Base-by-base conservation (phyloP, 2,888 invertebrate species). In the Tipula unca region DNA sequence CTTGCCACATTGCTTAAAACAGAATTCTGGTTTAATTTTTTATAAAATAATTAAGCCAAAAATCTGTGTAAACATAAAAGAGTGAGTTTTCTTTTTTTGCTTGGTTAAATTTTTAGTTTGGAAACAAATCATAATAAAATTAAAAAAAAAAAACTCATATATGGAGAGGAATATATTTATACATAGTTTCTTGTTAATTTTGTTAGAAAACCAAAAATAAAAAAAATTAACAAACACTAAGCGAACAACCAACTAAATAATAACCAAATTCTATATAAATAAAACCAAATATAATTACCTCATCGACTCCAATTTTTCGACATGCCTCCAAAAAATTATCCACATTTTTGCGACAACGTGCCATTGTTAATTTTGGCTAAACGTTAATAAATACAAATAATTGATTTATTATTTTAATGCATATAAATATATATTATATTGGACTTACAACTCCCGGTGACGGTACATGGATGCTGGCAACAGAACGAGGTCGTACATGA, bases 261-360 rank as follows among this genome's bases (percentile, higher is more conserved):
- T 69, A 69, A 69, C 25, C 25, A 69, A 69, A 69, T 25, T 69
- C 25, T 25, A 69, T 10, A 54, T 17, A 69, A 69, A 69, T 8
- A 25, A 25, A 69, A 25, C 69, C 1, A 25, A 83, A 17, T 32
- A 83, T 85, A 91, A 95, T 93, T 91, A 98, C 98, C 95, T 98
- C 97, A 91, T 97, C 96, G 14, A 98, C 97, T 87, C 98, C 98
- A 89, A 98, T 96, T 91, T 94, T 96, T 87, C 97, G 93, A 91
- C 98, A 98, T 29, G 98, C 98, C 89, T 98, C 97, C 88, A 98
- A 92, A 89, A 98, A 98, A 91, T 98, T 98, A 90, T 98, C 98
- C 35, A 98, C 98, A 90, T 98, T 98, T 89, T 97, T 93, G 88
- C 98, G 93, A 92, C 98, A 98, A 88, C 98, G 94, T 82, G 98